Conservation (phyloP, 2,888 invertebrate genomes). For the Tethea ocularis region DNA sequence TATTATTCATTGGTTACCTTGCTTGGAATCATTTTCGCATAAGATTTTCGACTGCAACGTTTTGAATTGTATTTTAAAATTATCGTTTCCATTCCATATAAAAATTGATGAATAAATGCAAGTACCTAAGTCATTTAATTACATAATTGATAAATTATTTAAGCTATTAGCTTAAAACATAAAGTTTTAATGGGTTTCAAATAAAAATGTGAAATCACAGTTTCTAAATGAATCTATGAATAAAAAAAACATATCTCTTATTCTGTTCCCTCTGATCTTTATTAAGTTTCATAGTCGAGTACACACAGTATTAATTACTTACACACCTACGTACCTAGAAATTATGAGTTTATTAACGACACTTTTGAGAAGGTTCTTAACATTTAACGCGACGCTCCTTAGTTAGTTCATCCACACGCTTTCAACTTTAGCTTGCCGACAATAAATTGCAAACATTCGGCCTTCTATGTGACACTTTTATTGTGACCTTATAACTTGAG, state of each 20-base stretch:
- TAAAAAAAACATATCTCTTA: too few species aligned
- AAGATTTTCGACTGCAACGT: background rate
- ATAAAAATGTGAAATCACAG: too few species aligned
- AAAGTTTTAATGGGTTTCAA: background rate
- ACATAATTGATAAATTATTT: background rate
- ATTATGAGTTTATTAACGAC: constrained; percentile 15
- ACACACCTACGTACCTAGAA: background rate
- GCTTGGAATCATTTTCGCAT: background rate
- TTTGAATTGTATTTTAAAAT: background rate
- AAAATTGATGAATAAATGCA: too few species aligned
- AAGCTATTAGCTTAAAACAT: background rate
- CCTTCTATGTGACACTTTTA: constrained; percentile 63
- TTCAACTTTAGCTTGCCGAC: constrained; percentile 45
- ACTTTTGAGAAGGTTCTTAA: constrained; percentile 15
- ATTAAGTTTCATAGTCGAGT: background rate
- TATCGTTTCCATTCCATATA: too few species aligned
- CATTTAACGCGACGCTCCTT: constrained; percentile 28
- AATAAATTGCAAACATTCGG: constrained; percentile 57
- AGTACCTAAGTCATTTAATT: too few species aligned
- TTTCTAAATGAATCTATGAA: too few species aligned
- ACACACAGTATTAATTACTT: background rate
- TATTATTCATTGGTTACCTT: constrained; percentile 18
- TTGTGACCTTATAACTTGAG: constrained; percentile 65
- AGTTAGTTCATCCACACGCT: constrained; percentile 33
- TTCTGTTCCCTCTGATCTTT: background rate